These are phyloP conservation scores for Salminus brasiliensis DNA, from an alignment of 2,113 vertebrate genomes.

Conservation along the genomic window DNA sequence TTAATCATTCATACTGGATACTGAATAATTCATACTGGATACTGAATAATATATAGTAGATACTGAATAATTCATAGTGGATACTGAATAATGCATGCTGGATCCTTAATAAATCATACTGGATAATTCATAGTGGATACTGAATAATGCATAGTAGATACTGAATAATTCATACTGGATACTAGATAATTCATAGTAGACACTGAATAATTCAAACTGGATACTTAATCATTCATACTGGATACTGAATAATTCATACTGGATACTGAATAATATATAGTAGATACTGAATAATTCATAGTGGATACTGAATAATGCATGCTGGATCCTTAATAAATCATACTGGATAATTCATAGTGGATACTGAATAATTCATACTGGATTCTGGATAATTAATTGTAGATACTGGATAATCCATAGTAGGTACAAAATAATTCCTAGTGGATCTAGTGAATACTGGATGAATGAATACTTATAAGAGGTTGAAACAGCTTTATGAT, in stretches of 20 bases:
- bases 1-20: background rate
- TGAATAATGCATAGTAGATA: background rate
- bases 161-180: background rate
- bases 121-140: background rate
- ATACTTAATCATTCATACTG: background rate
- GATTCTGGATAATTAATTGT: background rate
- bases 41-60: background rate
- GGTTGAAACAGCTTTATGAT: too few species aligned
- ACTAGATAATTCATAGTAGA: background rate
- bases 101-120: background rate
- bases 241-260: too few species aligned
- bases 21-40: background rate
- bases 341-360: background rate
- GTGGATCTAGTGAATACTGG: too few species aligned
- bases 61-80: background rate
- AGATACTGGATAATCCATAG: background rate
- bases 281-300: too few species aligned
- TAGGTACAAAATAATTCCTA: background rate
- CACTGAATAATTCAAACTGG: background rate
- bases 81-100: background rate
- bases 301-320: too few species aligned
- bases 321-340: background rate
- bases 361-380: background rate
- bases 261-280: too few species aligned
- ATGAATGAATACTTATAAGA: too few species aligned